Evolutionary conservation across 2,888 invertebrate genomes (phyloP).

Genomic region (Oxytorus armatus): DNA sequence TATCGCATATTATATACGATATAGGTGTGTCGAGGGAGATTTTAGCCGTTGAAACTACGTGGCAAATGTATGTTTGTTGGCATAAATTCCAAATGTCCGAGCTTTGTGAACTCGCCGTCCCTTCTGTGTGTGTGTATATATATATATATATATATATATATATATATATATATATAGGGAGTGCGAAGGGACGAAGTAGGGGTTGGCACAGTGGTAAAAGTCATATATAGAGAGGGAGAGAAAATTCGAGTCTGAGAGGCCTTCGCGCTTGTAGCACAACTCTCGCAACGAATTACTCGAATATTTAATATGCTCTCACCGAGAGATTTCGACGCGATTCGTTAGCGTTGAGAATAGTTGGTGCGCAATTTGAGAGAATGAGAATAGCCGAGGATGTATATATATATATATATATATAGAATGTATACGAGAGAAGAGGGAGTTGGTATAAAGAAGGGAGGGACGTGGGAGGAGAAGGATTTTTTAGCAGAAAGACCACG

Average conservation of each 20-base stretch:
- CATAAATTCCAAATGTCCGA: conserved; percentile 81
- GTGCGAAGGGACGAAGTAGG: conserved; percentile 22
- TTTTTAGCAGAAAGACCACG: conserved; percentile 10
- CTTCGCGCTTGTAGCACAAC: conserved; percentile 72
- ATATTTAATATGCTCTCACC: conserved; percentile 79
- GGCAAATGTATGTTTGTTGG: conserved; percentile 76
- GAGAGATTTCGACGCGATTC: conserved; percentile 78
- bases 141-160: conserved; percentile 14
- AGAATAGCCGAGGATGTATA: conserved; percentile 22
- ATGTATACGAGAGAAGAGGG: conserved; percentile 48
- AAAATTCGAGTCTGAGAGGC: conserved; percentile 63
- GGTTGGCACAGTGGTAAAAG: conserved; percentile 63
- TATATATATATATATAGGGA: conserved; percentile 19
- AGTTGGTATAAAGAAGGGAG: conserved; percentile 24
- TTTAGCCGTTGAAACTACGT: conserved; percentile 72
- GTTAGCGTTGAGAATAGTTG: conserved; percentile 81
- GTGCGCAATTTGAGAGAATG: conserved; percentile 70
- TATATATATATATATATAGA: not conserved
- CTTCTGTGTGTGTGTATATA: conserved; percentile 4
- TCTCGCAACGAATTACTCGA: conserved; percentile 81
- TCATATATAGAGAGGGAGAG: conserved; percentile 55
- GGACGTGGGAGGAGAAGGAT: not conserved
- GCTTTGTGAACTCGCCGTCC: conserved; percentile 16
- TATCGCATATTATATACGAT: conserved; percentile 74
- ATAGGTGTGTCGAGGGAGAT: conserved; percentile 64